These are phyloP conservation scores for Lamprologus callipterus DNA, from an alignment of 2,113 vertebrate genomes.

Conservation along the genomic window DNA sequence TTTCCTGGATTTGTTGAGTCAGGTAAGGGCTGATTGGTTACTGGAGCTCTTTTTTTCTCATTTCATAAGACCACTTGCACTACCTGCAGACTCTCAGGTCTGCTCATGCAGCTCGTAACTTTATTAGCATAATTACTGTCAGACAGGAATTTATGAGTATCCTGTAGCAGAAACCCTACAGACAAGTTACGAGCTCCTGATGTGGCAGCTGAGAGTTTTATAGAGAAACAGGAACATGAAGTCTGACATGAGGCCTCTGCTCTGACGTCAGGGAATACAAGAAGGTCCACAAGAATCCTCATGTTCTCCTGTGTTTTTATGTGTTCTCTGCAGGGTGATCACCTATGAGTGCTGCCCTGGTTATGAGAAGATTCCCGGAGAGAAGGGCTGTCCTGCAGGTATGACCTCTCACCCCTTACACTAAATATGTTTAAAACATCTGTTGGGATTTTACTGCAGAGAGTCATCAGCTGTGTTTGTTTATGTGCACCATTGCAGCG, in stretches of 20 bases:
- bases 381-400: conserved; percentile 96
- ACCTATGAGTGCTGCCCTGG: conserved; percentile 96
- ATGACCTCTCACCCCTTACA: conserved; percentile 8
- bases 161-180: background rate
- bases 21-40: background rate
- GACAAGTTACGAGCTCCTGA: background rate
- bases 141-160: conserved; percentile 20
- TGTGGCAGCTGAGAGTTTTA: background rate
- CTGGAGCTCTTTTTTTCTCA: background rate
- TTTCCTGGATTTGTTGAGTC: background rate
- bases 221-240: background rate
- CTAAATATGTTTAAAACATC: background rate
- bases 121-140: conserved; percentile 5
- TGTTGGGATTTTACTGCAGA: background rate
- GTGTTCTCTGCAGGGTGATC: conserved; percentile 76
- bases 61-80: background rate
- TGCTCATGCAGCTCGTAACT: background rate
- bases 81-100: background rate
- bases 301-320: background rate
- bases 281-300: background rate
- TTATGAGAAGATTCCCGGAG: conserved; percentile 88
- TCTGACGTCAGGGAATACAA: background rate
- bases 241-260: background rate
- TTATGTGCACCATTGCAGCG: conserved; percentile 59
- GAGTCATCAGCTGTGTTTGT: background rate